Conservation (phyloP, 2,113 vertebrate species). For the Petrocephalus microphthalmus region DNA sequence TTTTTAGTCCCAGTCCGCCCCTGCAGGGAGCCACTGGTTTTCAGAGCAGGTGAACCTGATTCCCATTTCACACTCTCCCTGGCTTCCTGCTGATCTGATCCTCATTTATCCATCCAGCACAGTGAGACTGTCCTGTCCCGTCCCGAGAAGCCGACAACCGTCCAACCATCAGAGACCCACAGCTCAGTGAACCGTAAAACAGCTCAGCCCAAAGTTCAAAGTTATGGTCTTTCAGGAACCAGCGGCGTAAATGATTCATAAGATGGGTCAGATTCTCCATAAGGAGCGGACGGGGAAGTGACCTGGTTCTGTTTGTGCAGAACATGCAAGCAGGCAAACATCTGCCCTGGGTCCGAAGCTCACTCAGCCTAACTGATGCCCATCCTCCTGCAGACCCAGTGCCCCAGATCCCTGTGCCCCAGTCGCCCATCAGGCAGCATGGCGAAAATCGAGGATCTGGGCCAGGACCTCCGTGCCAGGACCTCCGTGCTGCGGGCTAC, state of each 20-base stretch:
- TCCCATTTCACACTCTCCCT: background rate
- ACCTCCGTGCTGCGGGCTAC: background rate
- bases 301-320: background rate
- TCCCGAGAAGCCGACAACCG: background rate
- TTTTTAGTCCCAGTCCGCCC: no score
- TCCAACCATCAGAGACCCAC: background rate
- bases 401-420: background rate
- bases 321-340: background rate
- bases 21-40: background rate
- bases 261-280: background rate
- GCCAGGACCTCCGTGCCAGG: background rate
- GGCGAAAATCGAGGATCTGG: background rate
- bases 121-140: background rate
- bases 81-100: background rate
- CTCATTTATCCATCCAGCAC: background rate
- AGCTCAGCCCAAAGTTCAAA: background rate
- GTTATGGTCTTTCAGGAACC: background rate
- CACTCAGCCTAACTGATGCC: background rate
- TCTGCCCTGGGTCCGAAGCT: background rate
- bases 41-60: background rate
- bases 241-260: background rate
- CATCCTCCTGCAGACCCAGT: background rate
- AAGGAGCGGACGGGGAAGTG: background rate
- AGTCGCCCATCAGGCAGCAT: background rate
- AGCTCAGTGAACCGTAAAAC: background rate